phyloP scores from a whole-genome alignment of 2,113 vertebrate genomes.

The Hylia prasina region DNA sequence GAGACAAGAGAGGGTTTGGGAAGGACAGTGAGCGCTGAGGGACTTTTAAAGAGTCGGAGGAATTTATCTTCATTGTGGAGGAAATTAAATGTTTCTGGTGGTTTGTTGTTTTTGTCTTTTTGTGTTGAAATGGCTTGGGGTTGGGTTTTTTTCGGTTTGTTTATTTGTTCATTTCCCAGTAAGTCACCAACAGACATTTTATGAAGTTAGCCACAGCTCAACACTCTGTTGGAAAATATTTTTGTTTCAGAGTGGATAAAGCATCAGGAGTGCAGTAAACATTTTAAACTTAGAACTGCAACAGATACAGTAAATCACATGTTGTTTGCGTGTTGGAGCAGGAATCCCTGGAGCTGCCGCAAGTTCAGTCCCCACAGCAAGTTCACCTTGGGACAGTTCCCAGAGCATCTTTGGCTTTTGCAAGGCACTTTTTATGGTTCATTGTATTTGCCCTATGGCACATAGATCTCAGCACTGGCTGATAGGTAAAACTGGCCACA shows the following conservation, averaged over 20 bases:
- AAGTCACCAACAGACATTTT: neutral
- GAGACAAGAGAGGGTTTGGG: neutral
- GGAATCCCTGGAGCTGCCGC: neutral
- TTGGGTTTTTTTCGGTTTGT: neutral
- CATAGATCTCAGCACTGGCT: neutral
- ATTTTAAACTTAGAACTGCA: constrained; percentile 18
- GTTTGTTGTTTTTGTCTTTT: neutral
- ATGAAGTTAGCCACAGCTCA: constrained; percentile 21
- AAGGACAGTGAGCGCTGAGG: neutral
- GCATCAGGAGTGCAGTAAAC: neutral
- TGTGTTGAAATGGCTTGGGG: neutral
- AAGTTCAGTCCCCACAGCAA: neutral
- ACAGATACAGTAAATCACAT: constrained; percentile 25
- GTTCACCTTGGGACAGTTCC: neutral
- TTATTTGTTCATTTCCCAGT: constrained; percentile 40
- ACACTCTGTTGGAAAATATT: neutral
- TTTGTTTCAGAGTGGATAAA: neutral
- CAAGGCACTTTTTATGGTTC: neutral
- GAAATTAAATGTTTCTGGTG: constrained; percentile 29
- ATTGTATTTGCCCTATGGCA: neutral
- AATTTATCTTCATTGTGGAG: neutral
- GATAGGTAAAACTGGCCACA: neutral
- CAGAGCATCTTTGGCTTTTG: neutral
- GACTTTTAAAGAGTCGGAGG: neutral
- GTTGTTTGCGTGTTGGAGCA: neutral